Percentiles rank a stretch among this genome's conserved stretches.
These are phyloP conservation scores for Tapirus indicus DNA, from an alignment of 2,797 vertebrate genomes.

Conservation along the genomic window DNA sequence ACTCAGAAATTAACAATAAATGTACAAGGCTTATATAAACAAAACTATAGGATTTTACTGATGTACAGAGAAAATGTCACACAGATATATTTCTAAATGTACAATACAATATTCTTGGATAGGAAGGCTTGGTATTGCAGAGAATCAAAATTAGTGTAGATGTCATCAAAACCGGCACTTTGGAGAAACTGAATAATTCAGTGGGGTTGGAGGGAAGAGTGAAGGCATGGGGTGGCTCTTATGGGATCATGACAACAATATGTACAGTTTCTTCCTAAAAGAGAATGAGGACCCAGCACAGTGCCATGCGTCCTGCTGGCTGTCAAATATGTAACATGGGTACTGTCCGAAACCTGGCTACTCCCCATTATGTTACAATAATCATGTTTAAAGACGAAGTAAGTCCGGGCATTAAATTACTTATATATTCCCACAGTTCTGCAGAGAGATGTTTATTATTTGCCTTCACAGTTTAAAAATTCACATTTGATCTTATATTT, in stretches of 20 bases:
- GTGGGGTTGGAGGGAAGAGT: background rate
- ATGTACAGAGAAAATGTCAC: background rate
- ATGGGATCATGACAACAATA: fast-evolving
- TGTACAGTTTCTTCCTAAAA: fast-evolving
- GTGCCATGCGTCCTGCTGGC: fast-evolving
- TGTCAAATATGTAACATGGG: fast-evolving
- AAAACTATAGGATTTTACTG: background rate
- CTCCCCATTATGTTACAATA: background rate
- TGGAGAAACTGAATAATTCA: background rate
- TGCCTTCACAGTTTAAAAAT: background rate
- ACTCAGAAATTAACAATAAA: background rate
- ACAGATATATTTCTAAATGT: background rate
- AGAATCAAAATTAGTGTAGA: background rate
- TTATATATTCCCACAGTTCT: background rate
- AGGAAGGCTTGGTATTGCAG: background rate
- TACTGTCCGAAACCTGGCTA: fast-evolving
- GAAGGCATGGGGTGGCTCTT: fast-evolving
- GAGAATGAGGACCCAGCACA: fast-evolving
- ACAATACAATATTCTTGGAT: background rate
- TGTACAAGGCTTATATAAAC: background rate
- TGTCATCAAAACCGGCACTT: fast-evolving
- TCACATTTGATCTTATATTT: background rate
- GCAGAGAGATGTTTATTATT: background rate
- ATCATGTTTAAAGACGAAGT: background rate
- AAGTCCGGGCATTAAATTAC: background rate